Evolutionary conservation across 2,888 invertebrate genomes (phyloP).

Genomic region (Cistogaster globosa): DNA sequence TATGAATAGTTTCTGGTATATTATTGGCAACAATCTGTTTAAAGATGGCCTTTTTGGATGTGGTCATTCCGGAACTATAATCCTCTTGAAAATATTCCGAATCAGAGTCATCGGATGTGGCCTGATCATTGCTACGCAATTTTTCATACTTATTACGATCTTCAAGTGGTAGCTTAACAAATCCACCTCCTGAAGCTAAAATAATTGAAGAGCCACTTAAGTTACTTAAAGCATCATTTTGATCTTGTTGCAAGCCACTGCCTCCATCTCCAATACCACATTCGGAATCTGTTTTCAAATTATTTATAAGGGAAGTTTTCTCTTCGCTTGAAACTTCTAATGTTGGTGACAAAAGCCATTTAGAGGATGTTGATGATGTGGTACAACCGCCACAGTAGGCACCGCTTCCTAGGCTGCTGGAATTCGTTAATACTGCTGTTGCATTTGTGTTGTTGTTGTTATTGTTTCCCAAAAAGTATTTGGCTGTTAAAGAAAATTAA

Average conservation of each 20-base stretch:
- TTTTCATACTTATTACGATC: constrained; percentile 91
- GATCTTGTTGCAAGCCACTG: constrained; percentile 45
- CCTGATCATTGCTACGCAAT: constrained; percentile 86
- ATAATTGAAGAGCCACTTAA: constrained; percentile 73
- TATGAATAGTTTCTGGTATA: constrained; percentile 84
- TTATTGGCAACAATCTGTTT: constrained; percentile 84
- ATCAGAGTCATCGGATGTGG: constrained; percentile 84
- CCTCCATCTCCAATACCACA: constrained; percentile 73
- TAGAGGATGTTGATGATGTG: constrained; percentile 80
- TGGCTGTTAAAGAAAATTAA: constrained; percentile 79
- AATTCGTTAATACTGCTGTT: constrained; percentile 57
- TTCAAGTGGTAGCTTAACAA: constrained; percentile 86
- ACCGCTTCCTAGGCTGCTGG: constrained; percentile 46
- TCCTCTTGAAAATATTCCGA: constrained; percentile 83
- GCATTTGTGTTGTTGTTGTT: constrained; percentile 52
- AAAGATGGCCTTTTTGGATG: constrained; percentile 80
- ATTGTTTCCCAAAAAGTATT: constrained; percentile 69
- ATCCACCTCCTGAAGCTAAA: constrained; percentile 82
- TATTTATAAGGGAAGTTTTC: constrained; percentile 81
- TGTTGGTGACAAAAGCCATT: constrained; percentile 83
- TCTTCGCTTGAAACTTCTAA: constrained; percentile 82
- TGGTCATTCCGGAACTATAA: constrained; percentile 69
- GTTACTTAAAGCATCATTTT: constrained; percentile 62
- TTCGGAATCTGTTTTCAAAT: constrained; percentile 79
- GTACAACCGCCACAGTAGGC: constrained; percentile 69